Base-by-base conservation (phyloP, 2,113 vertebrate genomes). In the Eudyptes chrysolophus region DNA sequence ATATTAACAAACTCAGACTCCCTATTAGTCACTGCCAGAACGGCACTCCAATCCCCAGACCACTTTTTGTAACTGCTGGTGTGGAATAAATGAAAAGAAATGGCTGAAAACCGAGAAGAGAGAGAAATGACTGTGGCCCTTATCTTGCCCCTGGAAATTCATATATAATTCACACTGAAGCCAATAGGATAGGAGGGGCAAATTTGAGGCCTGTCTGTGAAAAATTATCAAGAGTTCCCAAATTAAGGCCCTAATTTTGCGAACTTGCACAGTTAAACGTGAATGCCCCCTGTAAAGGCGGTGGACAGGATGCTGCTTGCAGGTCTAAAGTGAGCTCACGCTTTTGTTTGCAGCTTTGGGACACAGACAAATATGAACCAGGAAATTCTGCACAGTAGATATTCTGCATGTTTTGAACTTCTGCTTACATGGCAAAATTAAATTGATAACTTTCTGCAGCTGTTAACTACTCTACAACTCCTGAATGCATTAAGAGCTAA, bases 31-130 rank as follows among this genome's bases (percentile, higher is more conserved):
- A 24, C 82, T 96, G 96, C 87, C 90, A 89, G 79, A 86, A 69
- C 0, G 10, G 58, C 82, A 49, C 66, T 83, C 32, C 82, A 83
- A 38, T 92, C 84, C 87, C 84, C 84, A 89, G 61, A 85, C 69
- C 29, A 42, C 74, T 92, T 93, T 91, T 92, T 82, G 84, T 77
- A 92, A 87, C 93, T 78, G 82, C 84, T 96, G 90, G 87, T 74
- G 89, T 93, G 95, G 96, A 96, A 94, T 96, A 93, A 96, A 96
- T 95, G 90, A 94, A 92, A 96, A 94, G 83, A 95, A 95, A 61
- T 75, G 38, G 66, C 89, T 90, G 71, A 92, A 96, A 95, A 92
- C 75, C 2, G 17, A 87, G 82, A 72, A 55, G 66, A 83, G 57
- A 44, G 68, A 93, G 84, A 91, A 96, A 97, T 92, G 9, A 77